phyloP scores from a whole-genome alignment of 1,140 invertebrate genomes.

The Drosophila funebris region DNA sequence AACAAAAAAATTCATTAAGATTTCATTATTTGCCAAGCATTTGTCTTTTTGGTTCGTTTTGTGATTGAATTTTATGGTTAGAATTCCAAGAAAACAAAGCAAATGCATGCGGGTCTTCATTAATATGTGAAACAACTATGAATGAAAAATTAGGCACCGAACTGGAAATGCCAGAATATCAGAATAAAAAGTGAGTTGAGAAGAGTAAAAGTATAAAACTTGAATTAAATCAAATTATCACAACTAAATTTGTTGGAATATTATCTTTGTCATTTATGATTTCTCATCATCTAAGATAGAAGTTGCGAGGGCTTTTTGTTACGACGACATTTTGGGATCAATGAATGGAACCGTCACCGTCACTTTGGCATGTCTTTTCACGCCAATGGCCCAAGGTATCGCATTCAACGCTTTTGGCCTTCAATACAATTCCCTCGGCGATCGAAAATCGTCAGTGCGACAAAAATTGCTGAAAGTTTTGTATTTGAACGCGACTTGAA shows the following conservation, averaged over 20 bases:
- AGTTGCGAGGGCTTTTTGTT: not conserved
- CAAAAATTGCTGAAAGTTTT: conserved; percentile 73
- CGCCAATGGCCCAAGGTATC: conserved; percentile 72
- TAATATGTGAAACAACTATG: conserved; percentile 14
- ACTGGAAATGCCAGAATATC: not conserved
- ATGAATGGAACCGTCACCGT: conserved; percentile 38
- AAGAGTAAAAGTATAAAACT: not conserved
- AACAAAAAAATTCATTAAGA: conserved; percentile 62
- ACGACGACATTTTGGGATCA: not conserved
- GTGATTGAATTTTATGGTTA: conserved; percentile 31
- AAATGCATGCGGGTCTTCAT: conserved; percentile 32
- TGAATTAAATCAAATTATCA: not conserved
- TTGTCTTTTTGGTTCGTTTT: conserved; percentile 41
- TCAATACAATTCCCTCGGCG: conserved; percentile 56
- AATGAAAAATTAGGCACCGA: not conserved
- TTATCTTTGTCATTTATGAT: too few species aligned
- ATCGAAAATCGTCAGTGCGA: conserved; percentile 35
- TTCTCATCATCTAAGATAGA: too few species aligned
- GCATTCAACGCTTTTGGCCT: conserved; percentile 74
- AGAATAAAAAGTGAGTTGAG: not conserved
- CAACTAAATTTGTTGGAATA: too few species aligned
- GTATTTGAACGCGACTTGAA: conserved; percentile 49
- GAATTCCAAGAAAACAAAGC: conserved; percentile 36
- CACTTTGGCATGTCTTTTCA: conserved; percentile 70
- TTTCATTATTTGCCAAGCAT: conserved; percentile 61